phyloP scores from a whole-genome alignment of 2,113 vertebrate genomes.

The Heliornis fulica region DNA sequence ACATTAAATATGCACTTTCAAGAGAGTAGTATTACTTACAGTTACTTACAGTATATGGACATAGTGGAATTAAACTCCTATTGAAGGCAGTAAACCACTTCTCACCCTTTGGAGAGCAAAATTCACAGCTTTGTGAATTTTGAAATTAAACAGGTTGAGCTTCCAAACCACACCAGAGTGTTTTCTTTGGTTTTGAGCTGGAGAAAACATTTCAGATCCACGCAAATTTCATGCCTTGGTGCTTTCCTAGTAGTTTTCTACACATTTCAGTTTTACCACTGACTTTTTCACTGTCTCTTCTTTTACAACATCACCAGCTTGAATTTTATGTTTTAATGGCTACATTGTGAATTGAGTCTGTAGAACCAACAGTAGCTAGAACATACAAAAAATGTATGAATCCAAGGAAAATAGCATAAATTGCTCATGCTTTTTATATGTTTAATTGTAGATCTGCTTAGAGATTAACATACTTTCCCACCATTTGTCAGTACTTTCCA shows the following conservation, averaged over 20 bases:
- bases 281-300: slow-evolving; percentile 16
- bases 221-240: background rate
- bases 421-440: background rate
- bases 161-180: background rate
- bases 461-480: slow-evolving; percentile 42
- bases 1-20: background rate
- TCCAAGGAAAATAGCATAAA: background rate
- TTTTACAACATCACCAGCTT: background rate
- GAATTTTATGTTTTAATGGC: slow-evolving; percentile 1
- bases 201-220: background rate
- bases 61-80: background rate
- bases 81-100: background rate
- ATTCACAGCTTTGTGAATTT: background rate
- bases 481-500: background rate
- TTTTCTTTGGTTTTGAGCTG: background rate
- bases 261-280: background rate
- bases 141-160: background rate
- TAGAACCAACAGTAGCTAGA: background rate
- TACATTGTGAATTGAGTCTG: slow-evolving; percentile 13
- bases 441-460: slow-evolving; percentile 39
- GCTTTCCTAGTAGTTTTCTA: background rate
- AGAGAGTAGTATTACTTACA: background rate
- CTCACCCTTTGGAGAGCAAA: background rate
- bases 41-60: background rate
- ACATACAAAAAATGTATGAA: background rate